These are phyloP conservation scores for Axis porcinus DNA, from an alignment of 2,113 vertebrate species.

Conservation along the genomic window DNA sequence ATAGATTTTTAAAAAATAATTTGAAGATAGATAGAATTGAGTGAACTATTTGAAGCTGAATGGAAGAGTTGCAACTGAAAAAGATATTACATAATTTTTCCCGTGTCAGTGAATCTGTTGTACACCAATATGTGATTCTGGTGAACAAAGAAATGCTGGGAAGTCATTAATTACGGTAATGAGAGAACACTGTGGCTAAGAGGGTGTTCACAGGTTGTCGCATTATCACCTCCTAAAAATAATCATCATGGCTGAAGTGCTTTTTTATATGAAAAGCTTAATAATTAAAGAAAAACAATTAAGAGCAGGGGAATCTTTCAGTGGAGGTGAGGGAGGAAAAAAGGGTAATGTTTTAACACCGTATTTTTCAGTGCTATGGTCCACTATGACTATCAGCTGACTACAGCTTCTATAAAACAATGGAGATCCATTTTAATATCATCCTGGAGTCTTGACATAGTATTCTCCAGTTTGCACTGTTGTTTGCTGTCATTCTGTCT, in stretches of 20 bases:
- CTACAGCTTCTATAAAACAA: not conserved
- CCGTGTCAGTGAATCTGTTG: constrained; percentile 57
- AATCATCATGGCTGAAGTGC: constrained; percentile 12
- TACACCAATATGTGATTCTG: constrained; percentile 59
- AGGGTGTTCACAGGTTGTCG: constrained; percentile 54
- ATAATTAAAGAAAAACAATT: not conserved
- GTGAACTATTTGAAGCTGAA: constrained; percentile 22
- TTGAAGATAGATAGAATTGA: constrained; percentile 10
- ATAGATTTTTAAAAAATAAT: not conserved
- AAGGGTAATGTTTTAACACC: not conserved
- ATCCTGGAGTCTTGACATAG: not conserved
- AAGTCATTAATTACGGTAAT: constrained; percentile 68
- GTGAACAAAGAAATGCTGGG: constrained; percentile 56
- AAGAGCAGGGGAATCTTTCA: not conserved
- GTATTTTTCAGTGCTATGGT: not conserved
- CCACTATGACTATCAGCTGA: not conserved
- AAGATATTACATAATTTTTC: constrained; percentile 9
- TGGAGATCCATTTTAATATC: not conserved
- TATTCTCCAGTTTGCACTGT: not conserved
- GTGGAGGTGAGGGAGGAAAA: not conserved
- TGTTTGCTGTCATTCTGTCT: not conserved
- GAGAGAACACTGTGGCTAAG: not conserved
- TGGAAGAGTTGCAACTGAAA: not conserved
- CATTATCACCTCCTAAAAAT: constrained; percentile 54
- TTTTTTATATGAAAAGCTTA: constrained; percentile 42